Percentiles rank a stretch among this genome's conserved stretches.
These are phyloP conservation scores for Mesembrinibis cayennensis DNA, from an alignment of 2,113 vertebrate genomes.

Conservation along the genomic window DNA sequence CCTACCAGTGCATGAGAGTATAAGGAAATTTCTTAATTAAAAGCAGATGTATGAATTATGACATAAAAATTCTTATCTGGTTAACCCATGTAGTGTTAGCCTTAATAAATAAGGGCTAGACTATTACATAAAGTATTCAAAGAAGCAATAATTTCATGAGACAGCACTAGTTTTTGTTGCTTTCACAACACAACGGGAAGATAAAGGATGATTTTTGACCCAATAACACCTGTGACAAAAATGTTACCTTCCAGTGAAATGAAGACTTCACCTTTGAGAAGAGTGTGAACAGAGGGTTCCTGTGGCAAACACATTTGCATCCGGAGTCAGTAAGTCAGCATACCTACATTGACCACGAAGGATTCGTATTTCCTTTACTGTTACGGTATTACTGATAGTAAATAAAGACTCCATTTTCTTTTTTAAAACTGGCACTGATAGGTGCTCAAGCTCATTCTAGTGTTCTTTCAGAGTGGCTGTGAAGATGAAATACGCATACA, in stretches of 20 bases:
- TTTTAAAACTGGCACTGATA: not conserved
- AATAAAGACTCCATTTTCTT: not conserved
- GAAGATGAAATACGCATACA: not conserved
- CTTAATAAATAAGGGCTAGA: not conserved
- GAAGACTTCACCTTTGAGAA: not conserved
- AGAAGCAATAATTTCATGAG: not conserved
- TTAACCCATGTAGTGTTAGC: not conserved
- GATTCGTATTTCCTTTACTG: not conserved
- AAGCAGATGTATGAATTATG: not conserved
- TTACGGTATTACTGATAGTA: not conserved
- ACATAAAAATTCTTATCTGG: not conserved
- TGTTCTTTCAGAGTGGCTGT: not conserved
- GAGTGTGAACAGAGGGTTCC: not conserved
- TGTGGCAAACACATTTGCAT: not conserved
- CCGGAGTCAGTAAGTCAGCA: not conserved
- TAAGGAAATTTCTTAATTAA: not conserved
- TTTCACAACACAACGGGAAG: not conserved
- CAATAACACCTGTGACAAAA: not conserved
- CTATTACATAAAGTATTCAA: not conserved
- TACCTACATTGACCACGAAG: not conserved
- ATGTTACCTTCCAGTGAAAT: not conserved
- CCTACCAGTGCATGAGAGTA: not conserved
- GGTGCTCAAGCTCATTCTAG: not conserved
- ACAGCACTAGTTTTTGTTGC: not conserved
- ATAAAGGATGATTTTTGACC: not conserved